Base-by-base conservation (phyloP, 2,888 invertebrate genomes). In the Sinotaia quadrata region DNA sequence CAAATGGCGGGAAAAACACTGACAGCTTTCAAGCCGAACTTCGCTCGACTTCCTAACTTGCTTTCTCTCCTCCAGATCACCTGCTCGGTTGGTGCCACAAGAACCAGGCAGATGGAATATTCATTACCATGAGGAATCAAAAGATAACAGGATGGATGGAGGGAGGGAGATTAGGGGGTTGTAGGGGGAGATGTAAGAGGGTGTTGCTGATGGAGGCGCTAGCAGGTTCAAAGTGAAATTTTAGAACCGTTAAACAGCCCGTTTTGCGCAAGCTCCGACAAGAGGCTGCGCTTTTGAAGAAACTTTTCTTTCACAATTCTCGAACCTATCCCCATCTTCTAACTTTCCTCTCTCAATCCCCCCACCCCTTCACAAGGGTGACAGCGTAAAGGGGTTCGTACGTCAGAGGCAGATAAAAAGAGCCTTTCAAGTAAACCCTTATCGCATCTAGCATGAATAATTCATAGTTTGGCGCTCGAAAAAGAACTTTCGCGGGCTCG, bases 51-150 rank as follows among this genome's bases (percentile, higher is more conserved):
- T 18, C 47, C 18, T 8, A 47, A 47, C 47, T 24, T 47, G 47
- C 47, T 47, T 47, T 24, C 47, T 18, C 47, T 12, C 7, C 7
- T 18, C 47, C 24, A 24, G 47, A 24, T 47, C 47, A 47, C 47
- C 47, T 47, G 47, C 47, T 47, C 47, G n/a, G 47, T 24, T 24
- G 24, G 21, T 24, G 47, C 47, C 47, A 47, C 47, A 21, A 47
- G 47, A 24, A 24, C 21, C 24, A 47, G 56, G 65, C 65, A 65
- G 65, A 54, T 65, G 65, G 56, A 65, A 65, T 65, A 65, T 65
- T 65, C 65, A 65, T 65, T 56, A 65, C 65, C 44, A n/a, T 56
- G 44, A 21, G 29, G 54, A 63, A 63, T 63, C 29, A 63, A 63
- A 63, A 52, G 63, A 63, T 63, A 63, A 63, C 63, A 37, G 63